Conservation (phyloP, 2,113 vertebrate species). For the Siniperca chuatsi region DNA sequence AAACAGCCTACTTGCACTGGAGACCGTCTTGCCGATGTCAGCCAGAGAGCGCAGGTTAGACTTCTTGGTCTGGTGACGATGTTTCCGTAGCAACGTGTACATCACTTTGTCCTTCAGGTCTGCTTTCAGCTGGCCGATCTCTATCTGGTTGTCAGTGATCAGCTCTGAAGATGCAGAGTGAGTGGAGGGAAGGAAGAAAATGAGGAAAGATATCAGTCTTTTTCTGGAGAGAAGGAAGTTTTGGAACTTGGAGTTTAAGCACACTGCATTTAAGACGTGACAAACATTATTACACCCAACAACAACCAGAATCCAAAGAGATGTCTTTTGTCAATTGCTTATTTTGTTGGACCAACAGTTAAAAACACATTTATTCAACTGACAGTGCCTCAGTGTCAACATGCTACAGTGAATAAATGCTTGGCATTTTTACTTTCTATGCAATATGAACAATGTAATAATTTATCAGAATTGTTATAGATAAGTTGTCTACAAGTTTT, state of each 20-base stretch:
- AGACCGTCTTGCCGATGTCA: constrained; percentile 99
- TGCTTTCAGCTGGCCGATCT: constrained; percentile 91
- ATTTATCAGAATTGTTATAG: not conserved
- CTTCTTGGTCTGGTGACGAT: constrained; percentile 99
- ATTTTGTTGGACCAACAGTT: not conserved
- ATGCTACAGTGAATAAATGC: too few relatives aligned
- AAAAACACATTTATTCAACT: not conserved
- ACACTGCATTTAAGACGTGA: not conserved
- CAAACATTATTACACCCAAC: not conserved
- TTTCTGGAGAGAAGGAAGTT: not conserved
- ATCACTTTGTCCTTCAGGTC: constrained; percentile 98
- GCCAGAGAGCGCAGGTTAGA: constrained; percentile 98
- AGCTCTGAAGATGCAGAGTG: constrained; percentile 84
- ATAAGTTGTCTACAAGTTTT: too few relatives aligned
- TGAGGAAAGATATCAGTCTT: not conserved
- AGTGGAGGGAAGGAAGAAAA: too few relatives aligned
- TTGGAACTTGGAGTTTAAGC: not conserved
- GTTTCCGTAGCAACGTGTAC: constrained; percentile 95
- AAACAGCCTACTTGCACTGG: constrained; percentile 99
- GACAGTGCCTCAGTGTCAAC: not conserved
- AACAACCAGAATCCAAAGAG: not conserved
- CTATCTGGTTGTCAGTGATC: constrained; percentile 96
- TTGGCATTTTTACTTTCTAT: too few relatives aligned
- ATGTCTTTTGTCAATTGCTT: not conserved
- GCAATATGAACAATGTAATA: not conserved